Evolutionary conservation across 2,797 vertebrate species (phyloP).

Genomic region (Orientallactaga sibirica): DNA sequence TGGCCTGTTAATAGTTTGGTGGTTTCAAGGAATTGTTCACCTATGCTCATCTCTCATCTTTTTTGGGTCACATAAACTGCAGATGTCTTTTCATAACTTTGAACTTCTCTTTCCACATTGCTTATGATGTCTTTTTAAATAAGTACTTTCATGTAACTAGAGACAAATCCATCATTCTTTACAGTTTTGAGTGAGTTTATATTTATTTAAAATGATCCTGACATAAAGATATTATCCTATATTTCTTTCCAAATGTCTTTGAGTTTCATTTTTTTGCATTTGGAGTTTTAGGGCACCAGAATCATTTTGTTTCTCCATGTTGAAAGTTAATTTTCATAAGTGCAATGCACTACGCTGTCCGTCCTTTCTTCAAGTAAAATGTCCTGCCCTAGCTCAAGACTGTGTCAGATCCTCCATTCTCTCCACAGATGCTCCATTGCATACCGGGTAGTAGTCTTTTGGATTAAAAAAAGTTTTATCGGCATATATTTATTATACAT

Average conservation of each 20-base stretch:
- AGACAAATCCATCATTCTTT: not conserved
- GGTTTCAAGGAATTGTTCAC: not conserved
- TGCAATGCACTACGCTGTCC: not conserved
- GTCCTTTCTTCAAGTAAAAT: not conserved
- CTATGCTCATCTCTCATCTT: not conserved
- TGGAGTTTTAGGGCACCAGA: not conserved
- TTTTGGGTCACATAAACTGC: not conserved
- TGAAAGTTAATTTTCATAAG: not conserved
- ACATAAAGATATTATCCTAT: not conserved
- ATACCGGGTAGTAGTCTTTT: not conserved
- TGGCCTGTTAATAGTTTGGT: not conserved
- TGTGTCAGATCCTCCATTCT: not conserved
- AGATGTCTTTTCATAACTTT: not conserved
- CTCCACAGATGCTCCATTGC: not conserved
- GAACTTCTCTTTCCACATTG: not conserved
- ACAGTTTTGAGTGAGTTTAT: not conserved
- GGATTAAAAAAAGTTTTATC: not conserved
- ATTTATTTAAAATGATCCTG: not conserved
- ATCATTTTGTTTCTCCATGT: not conserved
- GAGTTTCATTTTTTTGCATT: not conserved
- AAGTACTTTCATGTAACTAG: not conserved
- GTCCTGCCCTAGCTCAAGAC: not conserved
- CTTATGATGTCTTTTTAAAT: not conserved
- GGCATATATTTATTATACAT: not conserved
- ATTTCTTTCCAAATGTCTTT: slow-evolving; percentile 36